Conservation (phyloP, 2,888 invertebrate species). For the Matsumyia berberina region DNA sequence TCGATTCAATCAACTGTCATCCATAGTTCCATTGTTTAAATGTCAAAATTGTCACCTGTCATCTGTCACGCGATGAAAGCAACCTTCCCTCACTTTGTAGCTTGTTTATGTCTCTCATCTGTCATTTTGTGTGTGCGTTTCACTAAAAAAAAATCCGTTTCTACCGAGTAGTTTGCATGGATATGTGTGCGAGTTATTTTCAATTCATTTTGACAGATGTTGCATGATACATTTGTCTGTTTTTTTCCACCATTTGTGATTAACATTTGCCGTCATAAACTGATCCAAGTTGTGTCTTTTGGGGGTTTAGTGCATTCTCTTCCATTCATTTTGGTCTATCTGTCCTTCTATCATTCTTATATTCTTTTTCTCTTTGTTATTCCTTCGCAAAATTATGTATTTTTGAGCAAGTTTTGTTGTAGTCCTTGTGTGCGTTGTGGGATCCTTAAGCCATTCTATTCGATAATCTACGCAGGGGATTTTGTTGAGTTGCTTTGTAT, state of each 20-base stretch:
- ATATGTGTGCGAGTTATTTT: slow-evolving; percentile 25
- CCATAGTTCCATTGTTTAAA: slow-evolving; percentile 39
- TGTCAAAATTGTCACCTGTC: slow-evolving; percentile 19
- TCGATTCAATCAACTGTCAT: slow-evolving; percentile 44
- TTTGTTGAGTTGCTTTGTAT: slow-evolving; percentile 37
- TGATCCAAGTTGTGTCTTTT: slow-evolving; percentile 15
- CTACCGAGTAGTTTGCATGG: slow-evolving; percentile 36
- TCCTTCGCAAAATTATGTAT: slow-evolving; percentile 3
- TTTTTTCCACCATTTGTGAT: slow-evolving; percentile 25
- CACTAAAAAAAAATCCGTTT: not conserved
- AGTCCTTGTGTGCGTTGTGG: slow-evolving; percentile 4
- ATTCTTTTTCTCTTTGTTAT: slow-evolving; percentile 29
- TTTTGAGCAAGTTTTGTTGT: not conserved
- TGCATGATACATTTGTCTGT: slow-evolving; percentile 44
- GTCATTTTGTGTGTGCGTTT: slow-evolving; percentile 33
- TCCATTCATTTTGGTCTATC: slow-evolving; percentile 9
- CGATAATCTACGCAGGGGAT: slow-evolving; percentile 41
- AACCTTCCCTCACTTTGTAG: slow-evolving; percentile 29
- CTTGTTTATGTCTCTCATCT: not conserved
- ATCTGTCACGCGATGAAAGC: slow-evolving; percentile 24
- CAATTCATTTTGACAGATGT: slow-evolving; percentile 44
- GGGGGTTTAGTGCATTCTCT: slow-evolving; percentile 35
- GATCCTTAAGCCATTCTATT: slow-evolving; percentile 18
- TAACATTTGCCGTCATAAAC: slow-evolving; percentile 21
- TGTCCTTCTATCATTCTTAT: slow-evolving; percentile 60